Evolutionary conservation across 2,113 vertebrate genomes (phyloP), one percentile per base, ranked within the genome.

Genomic region (Vulpes vulpes): DNA sequence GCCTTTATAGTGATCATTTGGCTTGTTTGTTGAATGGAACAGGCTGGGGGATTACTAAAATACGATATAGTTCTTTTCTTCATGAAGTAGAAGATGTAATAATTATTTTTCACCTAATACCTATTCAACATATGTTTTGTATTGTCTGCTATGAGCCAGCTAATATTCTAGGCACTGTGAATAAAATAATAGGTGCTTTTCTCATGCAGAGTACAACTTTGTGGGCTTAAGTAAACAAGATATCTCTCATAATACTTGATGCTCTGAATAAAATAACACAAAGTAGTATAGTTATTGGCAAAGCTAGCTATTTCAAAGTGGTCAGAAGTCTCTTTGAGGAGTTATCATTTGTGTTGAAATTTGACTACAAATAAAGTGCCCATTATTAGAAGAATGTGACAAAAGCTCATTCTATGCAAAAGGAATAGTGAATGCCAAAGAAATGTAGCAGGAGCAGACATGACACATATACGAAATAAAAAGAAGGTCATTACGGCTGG

Each of bases 121-220:
- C 8, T 16, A 83, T 59, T 69, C 17, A 76, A 8, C 14, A 25
- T 60, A n/a, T 76, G 5, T 85, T 95, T 86, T 92, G 16, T 79
- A 16, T 89, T 38, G 25, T 92, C 43, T n/a, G 32, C 11, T 92
- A 0, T 64, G 17, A 60, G 16, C 10, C 25, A 62, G 20, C 9
- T 62, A 22, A 16, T 74, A 0, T 89, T 85, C 17, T 53, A 83
- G 23, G 51, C 8, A 69, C 3, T 38, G 1, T 9, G 5, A 7
- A 53, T 69, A 43, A 95, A 91, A 76, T 85, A 32, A 65, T 78
- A 55, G 15, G 7, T 97, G 57, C 2, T 91, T 91, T 95, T 60
- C 23, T 89, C 38, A 32, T 51, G 69, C 1, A 65, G 8, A 19
- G 4, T 89, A 62, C 11, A 83, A 3, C 22, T 23, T 59, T 67